Evolutionary conservation across 2,888 invertebrate species (phyloP), one percentile per base, ranked within the genome.

Genomic region (Machimus atricapillus): DNA sequence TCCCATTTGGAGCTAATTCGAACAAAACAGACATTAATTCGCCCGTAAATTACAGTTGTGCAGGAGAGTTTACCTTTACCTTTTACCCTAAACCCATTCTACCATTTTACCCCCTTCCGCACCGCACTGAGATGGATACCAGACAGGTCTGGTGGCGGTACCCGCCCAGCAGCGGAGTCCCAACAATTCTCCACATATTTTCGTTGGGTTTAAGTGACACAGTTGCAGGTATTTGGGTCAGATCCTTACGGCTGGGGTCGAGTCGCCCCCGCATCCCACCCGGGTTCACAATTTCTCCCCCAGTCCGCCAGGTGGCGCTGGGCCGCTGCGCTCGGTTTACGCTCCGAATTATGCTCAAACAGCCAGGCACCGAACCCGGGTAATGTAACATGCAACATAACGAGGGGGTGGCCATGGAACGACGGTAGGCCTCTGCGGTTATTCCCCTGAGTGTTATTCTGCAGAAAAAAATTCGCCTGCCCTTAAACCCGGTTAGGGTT

Each of bases 11-110:
- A 78, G 78, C 46, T n/a, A 78, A 78, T 43, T 78, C 78, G n/a
- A 40, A 46, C 78, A 78, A 78, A 78, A 78, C 78, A 40, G 43
- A 78, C 78, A 76, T 76, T 78, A 78, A 78, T 78, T 78, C 78
- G 78, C n/a, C 46, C 43, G 78, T 78, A 78, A 78, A 78, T 78
- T 78, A 78, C 78, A 12, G 78, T n/a, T 78, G 43, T 78, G n/a
- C 43, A 23, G 40, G 40, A 7, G 43, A 12, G 78, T 40, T 43
- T 78, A 27, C 78, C 78, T n/a, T 43, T 78, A 27, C 78, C 78
- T 40, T 78, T 43, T 43, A 46, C 19, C n/a, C 23, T 40, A 40
- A 78, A 78, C 16, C 37, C 40, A 23, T 7, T 78, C 40, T 8
- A 78, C n/a, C n/a, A 0, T 43, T 43, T 40, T 19, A 23, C 14